Conservation (phyloP, 1,140 invertebrate species). For the Lepidotrigona ventralis region DNA sequence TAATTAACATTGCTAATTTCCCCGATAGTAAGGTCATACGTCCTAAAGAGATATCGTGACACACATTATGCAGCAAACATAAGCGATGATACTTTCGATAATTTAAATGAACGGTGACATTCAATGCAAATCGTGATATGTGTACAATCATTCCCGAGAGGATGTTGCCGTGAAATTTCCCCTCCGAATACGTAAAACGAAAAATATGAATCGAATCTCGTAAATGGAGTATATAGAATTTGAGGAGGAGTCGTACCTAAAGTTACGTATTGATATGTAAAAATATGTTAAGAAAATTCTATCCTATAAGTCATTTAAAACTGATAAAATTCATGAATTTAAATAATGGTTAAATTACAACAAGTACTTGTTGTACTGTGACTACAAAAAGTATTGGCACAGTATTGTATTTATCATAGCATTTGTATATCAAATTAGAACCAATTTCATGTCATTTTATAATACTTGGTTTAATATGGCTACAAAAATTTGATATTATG, state of each 20-base stretch:
- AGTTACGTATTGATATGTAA: background rate
- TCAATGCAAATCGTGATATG: conserved; percentile 45
- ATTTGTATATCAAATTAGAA: no score
- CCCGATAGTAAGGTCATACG: background rate
- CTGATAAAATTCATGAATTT: background rate
- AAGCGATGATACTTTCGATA: conserved; percentile 38
- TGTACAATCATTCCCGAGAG: conserved; percentile 3
- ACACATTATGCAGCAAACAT: conserved; percentile 36
- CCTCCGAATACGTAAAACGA: background rate
- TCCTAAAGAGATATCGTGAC: conserved; percentile 13
- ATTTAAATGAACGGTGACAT: conserved; percentile 47
- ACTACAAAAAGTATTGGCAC: no score
- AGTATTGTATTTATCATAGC: no score
- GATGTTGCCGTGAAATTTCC: background rate
- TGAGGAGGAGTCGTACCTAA: background rate
- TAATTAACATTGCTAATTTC: conserved; percentile 23
- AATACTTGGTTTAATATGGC: no score
- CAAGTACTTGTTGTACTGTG: no score
- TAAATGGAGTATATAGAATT: background rate
- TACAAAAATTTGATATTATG: no score
- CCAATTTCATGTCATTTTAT: no score
- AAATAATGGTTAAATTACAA: background rate
- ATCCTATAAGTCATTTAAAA: background rate
- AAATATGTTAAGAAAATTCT: background rate
- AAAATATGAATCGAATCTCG: background rate